These are phyloP conservation scores for Uloborus diversus DNA, from an alignment of 1,140 invertebrate species.

Conservation along the genomic window DNA sequence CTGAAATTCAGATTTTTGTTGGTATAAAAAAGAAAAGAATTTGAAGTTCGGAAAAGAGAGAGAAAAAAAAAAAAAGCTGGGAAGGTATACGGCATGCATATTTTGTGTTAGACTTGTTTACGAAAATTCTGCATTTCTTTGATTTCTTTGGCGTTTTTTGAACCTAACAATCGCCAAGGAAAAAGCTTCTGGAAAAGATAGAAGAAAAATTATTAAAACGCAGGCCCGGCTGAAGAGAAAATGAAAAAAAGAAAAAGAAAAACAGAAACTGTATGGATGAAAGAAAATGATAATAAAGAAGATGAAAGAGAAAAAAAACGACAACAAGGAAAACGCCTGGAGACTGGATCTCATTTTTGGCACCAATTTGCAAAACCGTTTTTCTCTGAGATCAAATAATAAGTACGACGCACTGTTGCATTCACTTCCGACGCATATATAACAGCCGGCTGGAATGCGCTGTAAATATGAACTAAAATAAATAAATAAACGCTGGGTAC, in stretches of 20 bases:
- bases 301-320: not conserved
- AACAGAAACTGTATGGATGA: not conserved
- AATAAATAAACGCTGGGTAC: not conserved
- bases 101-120: not conserved
- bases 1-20: slow-evolving; percentile 18
- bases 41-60: not conserved
- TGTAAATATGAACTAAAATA: slow-evolving; percentile 1
- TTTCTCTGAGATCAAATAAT: slow-evolving; percentile 17
- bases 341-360: slow-evolving; percentile 16
- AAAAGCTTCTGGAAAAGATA: not conserved
- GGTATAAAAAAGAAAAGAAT: not conserved
- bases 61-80: not conserved
- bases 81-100: not conserved
- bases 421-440: not conserved
- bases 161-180: slow-evolving; percentile 7
- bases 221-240: not conserved
- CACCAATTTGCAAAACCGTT: slow-evolving; percentile 22
- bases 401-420: not conserved
- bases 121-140: not conserved
- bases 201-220: slow-evolving; percentile 10
- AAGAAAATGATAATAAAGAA: not conserved
- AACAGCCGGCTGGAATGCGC: not conserved
- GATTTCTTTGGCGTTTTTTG: not conserved
- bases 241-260: not conserved
- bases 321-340: not conserved